phyloP scores from a whole-genome alignment of 2,888 invertebrate species.

The Spodoptera picta region DNA sequence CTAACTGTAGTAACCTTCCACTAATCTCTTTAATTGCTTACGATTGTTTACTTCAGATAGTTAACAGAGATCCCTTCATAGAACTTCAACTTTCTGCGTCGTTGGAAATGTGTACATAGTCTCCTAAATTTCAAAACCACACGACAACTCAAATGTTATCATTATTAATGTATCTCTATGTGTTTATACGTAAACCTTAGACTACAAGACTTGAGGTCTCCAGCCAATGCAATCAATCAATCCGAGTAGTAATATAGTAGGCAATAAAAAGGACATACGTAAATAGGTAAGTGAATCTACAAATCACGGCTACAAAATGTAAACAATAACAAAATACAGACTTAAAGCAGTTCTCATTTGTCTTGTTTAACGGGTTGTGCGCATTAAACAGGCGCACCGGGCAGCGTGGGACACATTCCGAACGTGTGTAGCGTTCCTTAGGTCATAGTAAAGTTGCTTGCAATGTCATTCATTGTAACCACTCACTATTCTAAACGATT shows the following conservation, averaged over 20 bases:
- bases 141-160: too few relatives aligned
- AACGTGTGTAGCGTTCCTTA: slow-evolving; percentile 38
- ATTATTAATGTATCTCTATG: too few relatives aligned
- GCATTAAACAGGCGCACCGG: slow-evolving; percentile 4
- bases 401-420: slow-evolving; percentile 48
- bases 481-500: slow-evolving; percentile 8
- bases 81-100: too few relatives aligned
- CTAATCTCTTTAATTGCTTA: slow-evolving; percentile 23
- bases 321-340: slow-evolving; percentile 25
- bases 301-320: slow-evolving; percentile 18
- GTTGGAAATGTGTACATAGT: too few relatives aligned
- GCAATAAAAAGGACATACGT: slow-evolving; percentile 17
- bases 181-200: background rate
- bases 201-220: background rate
- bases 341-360: slow-evolving; percentile 20
- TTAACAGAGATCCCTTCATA: background rate
- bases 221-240: slow-evolving; percentile 22
- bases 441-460: slow-evolving; percentile 10
- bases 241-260: background rate
- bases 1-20: slow-evolving; percentile 15
- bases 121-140: too few relatives aligned
- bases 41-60: slow-evolving; percentile 5
- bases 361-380: slow-evolving; percentile 42
- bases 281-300: slow-evolving; percentile 12
- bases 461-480: slow-evolving; percentile 21